Conservation (phyloP, 2,113 vertebrate genomes). For the Astur gentilis region DNA sequence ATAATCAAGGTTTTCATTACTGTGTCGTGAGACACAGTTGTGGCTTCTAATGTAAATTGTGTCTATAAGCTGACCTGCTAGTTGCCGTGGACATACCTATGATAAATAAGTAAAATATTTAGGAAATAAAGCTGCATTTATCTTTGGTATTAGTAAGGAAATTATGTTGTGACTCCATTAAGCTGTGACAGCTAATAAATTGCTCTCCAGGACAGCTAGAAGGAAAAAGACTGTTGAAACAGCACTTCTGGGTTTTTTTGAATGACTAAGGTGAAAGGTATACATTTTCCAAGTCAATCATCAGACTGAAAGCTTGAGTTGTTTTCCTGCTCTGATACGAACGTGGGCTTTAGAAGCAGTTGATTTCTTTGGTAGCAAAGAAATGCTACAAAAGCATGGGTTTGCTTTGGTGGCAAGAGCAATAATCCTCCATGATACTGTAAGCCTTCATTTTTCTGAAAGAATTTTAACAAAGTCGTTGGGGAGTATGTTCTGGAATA, state of each 20-base stretch:
- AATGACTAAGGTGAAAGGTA: background rate
- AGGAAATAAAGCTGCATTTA: background rate
- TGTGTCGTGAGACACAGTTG: background rate
- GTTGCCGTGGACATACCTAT: background rate
- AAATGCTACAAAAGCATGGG: background rate
- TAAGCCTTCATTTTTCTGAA: background rate
- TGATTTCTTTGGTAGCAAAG: background rate
- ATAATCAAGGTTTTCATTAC: background rate
- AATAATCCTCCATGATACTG: background rate
- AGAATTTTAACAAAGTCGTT: fast-evolving
- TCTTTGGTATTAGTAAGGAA: background rate
- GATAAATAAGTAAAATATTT: background rate
- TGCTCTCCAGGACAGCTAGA: background rate
- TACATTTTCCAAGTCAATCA: background rate
- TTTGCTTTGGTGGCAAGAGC: background rate
- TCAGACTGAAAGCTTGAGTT: background rate
- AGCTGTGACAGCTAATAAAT: background rate
- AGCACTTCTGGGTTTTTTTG: background rate
- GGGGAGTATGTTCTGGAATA: background rate
- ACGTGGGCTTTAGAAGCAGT: background rate
- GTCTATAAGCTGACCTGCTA: background rate
- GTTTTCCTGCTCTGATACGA: background rate
- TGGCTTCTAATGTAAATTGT: background rate
- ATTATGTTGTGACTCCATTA: background rate
- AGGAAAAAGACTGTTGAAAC: background rate